These are phyloP conservation scores for Formicarius rufipectus DNA, from an alignment of 2,113 vertebrate species.

Conservation along the genomic window DNA sequence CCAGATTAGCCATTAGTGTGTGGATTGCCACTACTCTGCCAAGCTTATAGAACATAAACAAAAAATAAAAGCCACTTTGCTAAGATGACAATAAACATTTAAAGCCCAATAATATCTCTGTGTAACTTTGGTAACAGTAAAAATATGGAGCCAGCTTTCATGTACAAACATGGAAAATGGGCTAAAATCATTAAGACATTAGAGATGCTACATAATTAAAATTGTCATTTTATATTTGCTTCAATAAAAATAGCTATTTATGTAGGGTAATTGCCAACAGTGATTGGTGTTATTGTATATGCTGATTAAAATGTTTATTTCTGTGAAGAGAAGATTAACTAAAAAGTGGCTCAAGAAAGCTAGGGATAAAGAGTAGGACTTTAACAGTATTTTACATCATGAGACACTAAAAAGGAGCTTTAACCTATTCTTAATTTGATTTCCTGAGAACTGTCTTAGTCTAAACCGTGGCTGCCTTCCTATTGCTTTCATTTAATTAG, in stretches of 20 bases:
- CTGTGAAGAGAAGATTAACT: not conserved
- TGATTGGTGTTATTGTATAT: constrained; percentile 8
- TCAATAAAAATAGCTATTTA: constrained; percentile 40
- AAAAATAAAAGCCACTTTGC: constrained; percentile 56
- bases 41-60: constrained; percentile 47
- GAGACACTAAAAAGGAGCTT: not conserved
- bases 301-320: constrained; percentile 51
- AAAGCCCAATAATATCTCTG: constrained; percentile 34
- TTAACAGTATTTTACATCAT: not conserved
- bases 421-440: not conserved
- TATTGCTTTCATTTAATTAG: constrained; percentile 2
- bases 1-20: constrained; percentile 59
- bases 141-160: constrained; percentile 33
- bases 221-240: constrained; percentile 33
- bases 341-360: not conserved
- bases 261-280: constrained; percentile 8
- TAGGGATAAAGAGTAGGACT: not conserved
- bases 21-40: constrained; percentile 33
- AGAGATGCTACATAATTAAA: constrained; percentile 36
- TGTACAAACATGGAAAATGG: constrained; percentile 28
- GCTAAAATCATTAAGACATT: constrained; percentile 28
- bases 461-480: not conserved
- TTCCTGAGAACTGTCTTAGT: not conserved
- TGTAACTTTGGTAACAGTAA: constrained; percentile 15
- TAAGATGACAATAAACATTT: constrained; percentile 56